Evolutionary conservation across 1,140 invertebrate genomes (phyloP).

Genomic region (Telenomus remus): DNA sequence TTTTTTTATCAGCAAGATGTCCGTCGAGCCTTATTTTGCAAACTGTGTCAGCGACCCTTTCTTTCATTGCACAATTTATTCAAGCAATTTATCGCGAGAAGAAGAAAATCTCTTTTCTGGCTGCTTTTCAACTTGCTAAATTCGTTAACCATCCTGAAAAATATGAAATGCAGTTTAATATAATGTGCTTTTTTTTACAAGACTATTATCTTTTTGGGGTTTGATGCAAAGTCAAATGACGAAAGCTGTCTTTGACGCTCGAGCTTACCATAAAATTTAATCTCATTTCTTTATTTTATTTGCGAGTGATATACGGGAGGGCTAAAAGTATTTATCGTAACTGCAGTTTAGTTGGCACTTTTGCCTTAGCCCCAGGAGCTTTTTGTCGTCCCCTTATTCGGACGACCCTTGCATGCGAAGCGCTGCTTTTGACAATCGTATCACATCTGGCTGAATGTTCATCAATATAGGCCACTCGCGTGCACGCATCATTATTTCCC

Average conservation of each 20-base stretch:
- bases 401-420: constrained; percentile 12
- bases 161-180: no score
- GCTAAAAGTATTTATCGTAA: constrained; percentile 26
- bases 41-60: constrained; percentile 8
- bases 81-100: constrained; percentile 3
- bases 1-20: constrained; percentile 37
- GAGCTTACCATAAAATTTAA: constrained; percentile 7
- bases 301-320: constrained; percentile 12
- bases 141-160: no score
- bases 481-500: constrained; percentile 49
- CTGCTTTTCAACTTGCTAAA: no score
- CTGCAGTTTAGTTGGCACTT: constrained; percentile 38
- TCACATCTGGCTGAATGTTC: constrained; percentile 45
- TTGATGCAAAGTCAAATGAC: no score
- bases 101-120: no score
- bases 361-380: constrained; percentile 15
- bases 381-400: constrained; percentile 27
- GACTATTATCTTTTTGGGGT: no score
- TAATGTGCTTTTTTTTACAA: no score
- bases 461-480: constrained; percentile 46
- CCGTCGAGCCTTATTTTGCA: constrained; percentile 23
- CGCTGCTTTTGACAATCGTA: constrained; percentile 44
- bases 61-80: constrained; percentile 15
- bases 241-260: no score
- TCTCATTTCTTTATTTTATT: background rate